A percentile compares a stretch with the other conserved stretches of the same genome.
Conservation (phyloP, 2,113 vertebrate genomes). For the Mus pahari region DNA sequence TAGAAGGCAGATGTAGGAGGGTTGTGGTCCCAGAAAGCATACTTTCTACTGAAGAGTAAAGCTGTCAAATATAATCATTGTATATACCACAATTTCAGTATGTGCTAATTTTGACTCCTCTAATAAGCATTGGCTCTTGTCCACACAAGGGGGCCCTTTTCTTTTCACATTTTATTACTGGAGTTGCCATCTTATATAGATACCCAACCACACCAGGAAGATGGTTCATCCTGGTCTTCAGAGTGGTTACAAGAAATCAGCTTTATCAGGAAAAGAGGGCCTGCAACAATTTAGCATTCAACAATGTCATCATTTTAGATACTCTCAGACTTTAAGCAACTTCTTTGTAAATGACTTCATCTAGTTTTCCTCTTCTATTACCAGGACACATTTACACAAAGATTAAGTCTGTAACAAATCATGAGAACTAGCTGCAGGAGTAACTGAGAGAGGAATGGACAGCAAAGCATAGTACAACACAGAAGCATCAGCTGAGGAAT, state of each 20-base stretch:
- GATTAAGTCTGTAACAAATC: not conserved
- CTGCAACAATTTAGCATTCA: not conserved
- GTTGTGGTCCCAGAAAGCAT: not conserved
- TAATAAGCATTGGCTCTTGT: not conserved
- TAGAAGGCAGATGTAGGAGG: not conserved
- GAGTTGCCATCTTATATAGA: not conserved
- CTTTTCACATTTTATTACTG: not conserved
- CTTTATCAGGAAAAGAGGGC: not conserved
- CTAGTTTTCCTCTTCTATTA: not conserved
- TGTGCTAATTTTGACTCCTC: conserved; percentile 12
- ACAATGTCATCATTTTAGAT: not conserved
- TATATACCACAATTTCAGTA: not conserved
- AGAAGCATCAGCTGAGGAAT: conserved; percentile 10
- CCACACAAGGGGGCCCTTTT: not conserved
- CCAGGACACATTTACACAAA: not conserved
- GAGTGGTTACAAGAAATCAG: not conserved
- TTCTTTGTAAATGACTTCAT: not conserved
- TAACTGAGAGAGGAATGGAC: not conserved
- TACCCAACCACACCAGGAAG: not conserved
- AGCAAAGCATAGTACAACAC: not conserved
- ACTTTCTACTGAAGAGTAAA: not conserved
- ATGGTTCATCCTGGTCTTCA: not conserved
- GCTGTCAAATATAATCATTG: not conserved
- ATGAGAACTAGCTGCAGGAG: not conserved
- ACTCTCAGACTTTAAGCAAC: not conserved